These are phyloP conservation scores for Scaptodrosophila lebanonensis DNA, from an alignment of 1,140 invertebrate genomes.

Conservation along the genomic window DNA sequence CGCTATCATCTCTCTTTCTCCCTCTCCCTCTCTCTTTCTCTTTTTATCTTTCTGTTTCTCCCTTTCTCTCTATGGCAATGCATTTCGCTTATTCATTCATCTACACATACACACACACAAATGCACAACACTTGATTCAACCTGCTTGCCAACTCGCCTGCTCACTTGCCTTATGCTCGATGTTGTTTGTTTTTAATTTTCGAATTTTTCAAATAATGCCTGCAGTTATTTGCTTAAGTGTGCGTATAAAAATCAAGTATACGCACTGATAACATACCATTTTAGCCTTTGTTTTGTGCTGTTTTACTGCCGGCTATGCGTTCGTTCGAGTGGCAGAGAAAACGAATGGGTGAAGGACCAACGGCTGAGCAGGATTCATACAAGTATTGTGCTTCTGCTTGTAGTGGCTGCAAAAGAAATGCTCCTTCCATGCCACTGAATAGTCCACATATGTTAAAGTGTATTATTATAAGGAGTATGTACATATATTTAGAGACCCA, in stretches of 20 bases:
- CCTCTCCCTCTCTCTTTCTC: background rate
- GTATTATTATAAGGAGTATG: too few relatives aligned
- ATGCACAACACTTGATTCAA: background rate
- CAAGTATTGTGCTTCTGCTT: too few relatives aligned
- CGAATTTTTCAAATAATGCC: slow-evolving; percentile 74
- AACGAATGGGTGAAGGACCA: slow-evolving; percentile 14
- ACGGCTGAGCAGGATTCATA: background rate
- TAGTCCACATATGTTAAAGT: too few relatives aligned
- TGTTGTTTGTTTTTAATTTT: slow-evolving; percentile 74
- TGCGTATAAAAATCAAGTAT: slow-evolving; percentile 75
- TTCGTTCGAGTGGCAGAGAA: slow-evolving; percentile 1
- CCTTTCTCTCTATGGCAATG: slow-evolving; percentile 12
- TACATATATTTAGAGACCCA: too few relatives aligned
- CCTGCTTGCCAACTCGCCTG: background rate
- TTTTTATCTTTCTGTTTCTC: background rate
- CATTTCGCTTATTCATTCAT: slow-evolving; percentile 54
- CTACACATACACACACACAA: slow-evolving; percentile 4
- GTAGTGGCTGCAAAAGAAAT: too few relatives aligned
- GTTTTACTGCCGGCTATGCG: slow-evolving; percentile 3
- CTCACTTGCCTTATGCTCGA: slow-evolving; percentile 12
- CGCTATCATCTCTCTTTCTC: background rate
- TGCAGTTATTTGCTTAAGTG: slow-evolving; percentile 74
- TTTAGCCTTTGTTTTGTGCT: slow-evolving; percentile 40
- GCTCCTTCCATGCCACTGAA: too few relatives aligned
- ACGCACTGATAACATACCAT: slow-evolving; percentile 68